Evolutionary conservation across 2,113 vertebrate species (phyloP).

Genomic region (Pterocles orientalis): DNA sequence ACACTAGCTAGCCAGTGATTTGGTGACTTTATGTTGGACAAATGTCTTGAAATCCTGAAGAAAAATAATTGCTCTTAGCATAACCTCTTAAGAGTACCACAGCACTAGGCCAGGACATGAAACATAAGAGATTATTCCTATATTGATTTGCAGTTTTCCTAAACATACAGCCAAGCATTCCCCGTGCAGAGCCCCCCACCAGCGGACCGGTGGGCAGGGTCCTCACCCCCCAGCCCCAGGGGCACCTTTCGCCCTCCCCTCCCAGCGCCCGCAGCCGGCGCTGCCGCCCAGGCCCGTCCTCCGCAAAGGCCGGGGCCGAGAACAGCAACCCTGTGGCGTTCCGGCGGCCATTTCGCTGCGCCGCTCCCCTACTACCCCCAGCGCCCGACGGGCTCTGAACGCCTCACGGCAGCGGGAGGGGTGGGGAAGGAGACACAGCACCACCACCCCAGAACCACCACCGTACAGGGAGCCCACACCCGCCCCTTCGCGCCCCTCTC

Average conservation of each 20-base stretch:
- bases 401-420: neutral
- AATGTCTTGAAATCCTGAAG: neutral
- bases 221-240: neutral
- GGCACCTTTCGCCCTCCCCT: neutral
- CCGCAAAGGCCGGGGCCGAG: neutral
- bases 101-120: accelerated
- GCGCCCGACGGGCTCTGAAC: accelerated
- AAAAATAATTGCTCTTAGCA: neutral
- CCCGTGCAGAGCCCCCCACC: accelerated
- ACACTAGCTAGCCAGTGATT: accelerated
- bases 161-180: accelerated
- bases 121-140: neutral
- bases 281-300: neutral
- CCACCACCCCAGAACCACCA: accelerated
- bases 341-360: neutral
- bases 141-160: accelerated
- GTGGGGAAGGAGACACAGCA: accelerated
- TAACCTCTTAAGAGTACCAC: neutral
- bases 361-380: accelerated
- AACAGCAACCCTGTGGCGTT: no score
- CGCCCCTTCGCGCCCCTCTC: neutral
- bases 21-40: no score
- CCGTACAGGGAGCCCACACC: accelerated
- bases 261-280: neutral
- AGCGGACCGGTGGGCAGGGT: no score